These are phyloP conservation scores for Macrophya alboannulata DNA, from an alignment of 2,888 invertebrate species.

Conservation along the genomic window DNA sequence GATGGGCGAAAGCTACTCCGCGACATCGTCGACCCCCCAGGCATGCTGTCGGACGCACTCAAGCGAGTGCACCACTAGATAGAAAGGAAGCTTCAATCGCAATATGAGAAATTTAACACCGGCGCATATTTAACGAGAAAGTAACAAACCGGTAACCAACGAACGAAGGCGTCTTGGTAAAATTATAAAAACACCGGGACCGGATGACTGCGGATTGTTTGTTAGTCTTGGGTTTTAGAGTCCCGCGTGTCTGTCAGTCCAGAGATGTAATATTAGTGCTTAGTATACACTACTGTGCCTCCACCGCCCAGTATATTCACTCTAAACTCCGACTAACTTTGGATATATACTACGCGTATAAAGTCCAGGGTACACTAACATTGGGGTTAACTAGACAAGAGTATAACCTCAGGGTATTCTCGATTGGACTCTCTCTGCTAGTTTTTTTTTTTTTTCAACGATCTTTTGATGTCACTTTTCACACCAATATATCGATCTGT, in stretches of 20 bases:
- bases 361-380: slow-evolving; percentile 46
- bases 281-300: slow-evolving; percentile 70
- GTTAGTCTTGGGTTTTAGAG: slow-evolving; percentile 80
- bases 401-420: slow-evolving; percentile 25
- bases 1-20: not conserved
- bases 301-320: slow-evolving; percentile 70
- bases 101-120: slow-evolving; percentile 51
- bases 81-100: slow-evolving; percentile 54
- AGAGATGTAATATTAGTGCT: slow-evolving; percentile 80
- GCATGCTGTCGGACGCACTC: slow-evolving; percentile 24
- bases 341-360: slow-evolving; percentile 37
- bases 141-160: slow-evolving; percentile 55
- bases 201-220: slow-evolving; percentile 80
- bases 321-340: slow-evolving; percentile 50
- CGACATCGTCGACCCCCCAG: not conserved
- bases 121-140: slow-evolving; percentile 55
- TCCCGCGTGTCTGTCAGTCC: slow-evolving; percentile 79
- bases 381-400: slow-evolving; percentile 56
- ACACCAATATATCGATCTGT: not conserved
- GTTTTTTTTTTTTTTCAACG: not conserved
- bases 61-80: slow-evolving; percentile 25
- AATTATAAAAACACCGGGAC: slow-evolving; percentile 79
- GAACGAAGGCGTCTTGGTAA: slow-evolving; percentile 62
- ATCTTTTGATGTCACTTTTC: not conserved
- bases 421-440: slow-evolving; percentile 2